Percentiles rank a stretch among this genome's conserved stretches.
phyloP scores from a whole-genome alignment of 53 echinoderm and acorn worm genomes.

The Patiria pectinifera region DNA sequence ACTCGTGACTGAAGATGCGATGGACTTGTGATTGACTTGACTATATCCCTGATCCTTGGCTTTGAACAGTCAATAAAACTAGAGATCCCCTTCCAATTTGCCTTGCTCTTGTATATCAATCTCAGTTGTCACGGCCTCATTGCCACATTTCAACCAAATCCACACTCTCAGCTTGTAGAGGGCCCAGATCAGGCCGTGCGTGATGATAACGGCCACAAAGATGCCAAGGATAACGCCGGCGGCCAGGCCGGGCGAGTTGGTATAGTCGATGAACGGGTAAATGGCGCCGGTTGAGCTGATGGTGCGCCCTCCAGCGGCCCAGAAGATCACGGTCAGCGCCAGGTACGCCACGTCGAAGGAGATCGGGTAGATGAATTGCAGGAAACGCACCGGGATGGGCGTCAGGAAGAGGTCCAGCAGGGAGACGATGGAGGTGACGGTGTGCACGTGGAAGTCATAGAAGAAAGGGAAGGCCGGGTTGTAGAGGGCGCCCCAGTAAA shows the following conservation, averaged over 20 bases:
- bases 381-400: conserved; percentile 71
- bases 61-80: too few relatives aligned
- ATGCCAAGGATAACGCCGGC: conserved; percentile 31
- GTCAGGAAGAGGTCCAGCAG: conserved; percentile 73
- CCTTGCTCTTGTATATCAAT: background rate
- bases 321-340: conserved; percentile 72
- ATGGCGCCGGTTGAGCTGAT: conserved; percentile 31
- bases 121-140: background rate
- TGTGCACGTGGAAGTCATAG: conserved; percentile 71
- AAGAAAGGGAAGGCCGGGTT: conserved; percentile 35
- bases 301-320: conserved; percentile 71
- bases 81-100: conserved; percentile 37
- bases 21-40: too few relatives aligned
- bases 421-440: conserved; percentile 60
- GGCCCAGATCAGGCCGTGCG: conserved; percentile 59
- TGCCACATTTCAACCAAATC: conserved; percentile 23
- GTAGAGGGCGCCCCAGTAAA: conserved; percentile 71
- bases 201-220: conserved; percentile 9
- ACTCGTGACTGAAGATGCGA: too few relatives aligned
- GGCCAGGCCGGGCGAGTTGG: conserved; percentile 65
- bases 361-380: conserved; percentile 73
- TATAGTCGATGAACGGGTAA: conserved; percentile 71
- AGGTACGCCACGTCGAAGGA: conserved; percentile 61
- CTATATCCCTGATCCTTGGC: too few relatives aligned
- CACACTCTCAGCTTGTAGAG: conserved; percentile 54